These are phyloP conservation scores for Takifugu rubripes DNA, from an alignment of 2,797 vertebrate species.

Conservation along the genomic window DNA sequence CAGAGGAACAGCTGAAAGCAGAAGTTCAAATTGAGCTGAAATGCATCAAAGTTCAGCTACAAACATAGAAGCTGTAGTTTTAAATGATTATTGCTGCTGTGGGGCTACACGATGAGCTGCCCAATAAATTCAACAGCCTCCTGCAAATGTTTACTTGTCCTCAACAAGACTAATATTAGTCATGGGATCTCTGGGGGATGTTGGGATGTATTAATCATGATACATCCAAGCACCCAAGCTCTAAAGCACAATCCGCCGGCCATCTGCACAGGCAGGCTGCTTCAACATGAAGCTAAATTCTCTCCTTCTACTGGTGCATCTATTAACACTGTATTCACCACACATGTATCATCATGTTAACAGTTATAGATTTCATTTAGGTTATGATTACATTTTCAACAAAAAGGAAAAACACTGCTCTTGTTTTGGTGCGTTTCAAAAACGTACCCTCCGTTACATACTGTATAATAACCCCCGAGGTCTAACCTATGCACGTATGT, in stretches of 20 bases:
- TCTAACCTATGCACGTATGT: too few relatives aligned
- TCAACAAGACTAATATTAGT: conserved; percentile 48
- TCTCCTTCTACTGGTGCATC: conserved; percentile 22
- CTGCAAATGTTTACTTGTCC: conserved; percentile 26
- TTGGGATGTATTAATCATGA: conserved; percentile 63
- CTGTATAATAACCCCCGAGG: too few relatives aligned
- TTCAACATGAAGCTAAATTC: conserved; percentile 39
- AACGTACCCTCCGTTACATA: too few relatives aligned
- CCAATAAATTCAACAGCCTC: conserved; percentile 9
- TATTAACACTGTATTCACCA: conserved; percentile 7
- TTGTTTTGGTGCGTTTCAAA: too few relatives aligned
- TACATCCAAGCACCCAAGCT: conserved; percentile 35
- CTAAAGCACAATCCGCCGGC: conserved; percentile 63
- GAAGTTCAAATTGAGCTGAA: too few relatives aligned
- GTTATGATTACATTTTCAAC: background rate
- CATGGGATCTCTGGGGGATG: conserved; percentile 52
- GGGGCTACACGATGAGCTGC: background rate
- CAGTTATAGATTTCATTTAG: conserved; percentile 11
- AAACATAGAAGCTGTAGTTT: too few relatives aligned
- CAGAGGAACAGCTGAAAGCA: too few relatives aligned
- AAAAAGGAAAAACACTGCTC: too few relatives aligned
- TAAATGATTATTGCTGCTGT: background rate
- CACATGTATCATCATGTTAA: conserved; percentile 4
- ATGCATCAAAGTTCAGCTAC: too few relatives aligned
- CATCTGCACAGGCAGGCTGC: conserved; percentile 76